A percentile compares a stretch with the other conserved stretches of the same genome.
phyloP scores from a whole-genome alignment of 2,113 vertebrate genomes.

The Spermophilus dauricus region DNA sequence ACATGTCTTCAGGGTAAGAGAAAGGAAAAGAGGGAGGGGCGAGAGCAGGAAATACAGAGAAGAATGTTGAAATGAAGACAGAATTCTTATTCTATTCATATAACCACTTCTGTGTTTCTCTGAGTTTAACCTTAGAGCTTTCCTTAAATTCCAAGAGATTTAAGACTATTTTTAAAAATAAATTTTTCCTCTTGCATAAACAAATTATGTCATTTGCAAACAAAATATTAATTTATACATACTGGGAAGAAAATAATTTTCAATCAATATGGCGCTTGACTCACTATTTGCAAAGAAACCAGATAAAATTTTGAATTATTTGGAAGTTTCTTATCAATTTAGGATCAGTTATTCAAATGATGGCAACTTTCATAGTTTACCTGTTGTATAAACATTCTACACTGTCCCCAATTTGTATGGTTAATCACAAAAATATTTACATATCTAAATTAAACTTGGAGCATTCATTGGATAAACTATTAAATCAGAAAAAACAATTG shows the following conservation, averaged over 20 bases:
- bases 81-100: background rate
- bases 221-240: slow-evolving; percentile 3
- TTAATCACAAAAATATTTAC: background rate
- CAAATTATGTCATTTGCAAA: background rate
- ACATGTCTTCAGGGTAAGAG: background rate
- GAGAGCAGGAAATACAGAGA: background rate
- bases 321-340: background rate
- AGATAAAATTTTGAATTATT: background rate
- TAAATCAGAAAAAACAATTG: background rate
- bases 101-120: background rate
- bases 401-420: background rate
- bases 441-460: slow-evolving; percentile 6
- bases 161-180: background rate
- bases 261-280: background rate
- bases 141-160: background rate
- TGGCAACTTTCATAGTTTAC: background rate
- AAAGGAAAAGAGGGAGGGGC: rapidly evolving
- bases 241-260: background rate
- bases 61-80: background rate
- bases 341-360: background rate
- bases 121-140: background rate
- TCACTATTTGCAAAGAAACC: background rate
- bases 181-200: background rate
- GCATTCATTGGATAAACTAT: background rate
- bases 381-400: background rate